These are phyloP conservation scores for Nephila pilipes DNA, from an alignment of 1,140 invertebrate genomes.

Conservation along the genomic window DNA sequence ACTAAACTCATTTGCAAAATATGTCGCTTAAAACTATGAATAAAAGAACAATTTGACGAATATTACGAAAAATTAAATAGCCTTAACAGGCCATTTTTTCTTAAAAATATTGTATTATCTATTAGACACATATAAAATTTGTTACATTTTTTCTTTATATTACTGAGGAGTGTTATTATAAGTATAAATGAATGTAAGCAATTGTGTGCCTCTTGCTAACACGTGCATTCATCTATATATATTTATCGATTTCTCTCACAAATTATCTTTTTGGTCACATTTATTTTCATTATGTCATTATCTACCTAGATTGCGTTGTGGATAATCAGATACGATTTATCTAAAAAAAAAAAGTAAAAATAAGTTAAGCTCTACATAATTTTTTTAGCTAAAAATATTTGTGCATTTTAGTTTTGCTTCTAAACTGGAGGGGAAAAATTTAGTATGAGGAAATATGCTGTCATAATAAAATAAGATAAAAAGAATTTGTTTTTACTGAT, in stretches of 20 bases:
- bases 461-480: neutral
- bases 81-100: too few relatives aligned
- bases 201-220: too few relatives aligned
- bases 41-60: too few relatives aligned
- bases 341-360: neutral
- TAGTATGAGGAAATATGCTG: neutral
- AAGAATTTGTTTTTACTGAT: neutral
- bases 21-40: too few relatives aligned
- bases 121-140: too few relatives aligned
- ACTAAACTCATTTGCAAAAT: too few relatives aligned
- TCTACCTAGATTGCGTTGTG: neutral
- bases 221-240: neutral
- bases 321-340: neutral
- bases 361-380: neutral
- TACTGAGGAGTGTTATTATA: too few relatives aligned
- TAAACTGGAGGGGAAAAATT: neutral
- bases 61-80: too few relatives aligned
- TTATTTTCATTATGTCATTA: neutral
- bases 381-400: neutral
- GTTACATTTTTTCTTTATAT: too few relatives aligned
- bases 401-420: neutral
- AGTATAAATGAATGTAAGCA: too few relatives aligned
- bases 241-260: neutral
- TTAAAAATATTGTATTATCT: too few relatives aligned
- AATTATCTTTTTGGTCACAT: too few relatives aligned